phyloP scores from a whole-genome alignment of 2,797 vertebrate species.

The Chromobotia macracanthus region DNA sequence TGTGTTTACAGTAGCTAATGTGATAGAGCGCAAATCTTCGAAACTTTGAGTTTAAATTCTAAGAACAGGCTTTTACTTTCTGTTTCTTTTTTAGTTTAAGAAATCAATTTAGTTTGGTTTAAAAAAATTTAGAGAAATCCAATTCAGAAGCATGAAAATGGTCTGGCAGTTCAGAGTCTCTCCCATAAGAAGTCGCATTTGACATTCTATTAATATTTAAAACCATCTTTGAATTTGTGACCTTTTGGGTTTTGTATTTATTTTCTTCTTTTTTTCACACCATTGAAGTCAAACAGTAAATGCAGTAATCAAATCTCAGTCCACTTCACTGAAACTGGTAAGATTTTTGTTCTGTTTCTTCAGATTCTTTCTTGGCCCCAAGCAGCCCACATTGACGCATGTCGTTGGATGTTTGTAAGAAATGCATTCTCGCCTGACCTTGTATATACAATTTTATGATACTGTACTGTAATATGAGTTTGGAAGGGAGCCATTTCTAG shows the following conservation, averaged over 20 bases:
- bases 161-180: not conserved
- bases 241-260: conserved; percentile 8
- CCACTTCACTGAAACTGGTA: not conserved
- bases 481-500: not conserved
- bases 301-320: conserved; percentile 15
- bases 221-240: conserved; percentile 17
- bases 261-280: not conserved
- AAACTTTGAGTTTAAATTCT: not conserved
- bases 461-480: not conserved
- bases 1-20: not conserved
- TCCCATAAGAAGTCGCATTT: not conserved
- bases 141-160: conserved; percentile 1
- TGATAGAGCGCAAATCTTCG: not conserved
- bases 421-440: not conserved
- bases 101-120: conserved; percentile 13
- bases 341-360: not conserved
- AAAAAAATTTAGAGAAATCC: not conserved
- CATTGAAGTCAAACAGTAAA: not conserved
- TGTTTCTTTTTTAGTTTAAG: not conserved
- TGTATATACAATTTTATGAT: conserved; percentile 21
- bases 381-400: not conserved
- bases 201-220: conserved; percentile 42
- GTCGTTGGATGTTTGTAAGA: not conserved
- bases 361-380: not conserved
- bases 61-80: not conserved